Base-by-base conservation (phyloP, 2,113 vertebrate species). In the Oreochromis spilurus region DNA sequence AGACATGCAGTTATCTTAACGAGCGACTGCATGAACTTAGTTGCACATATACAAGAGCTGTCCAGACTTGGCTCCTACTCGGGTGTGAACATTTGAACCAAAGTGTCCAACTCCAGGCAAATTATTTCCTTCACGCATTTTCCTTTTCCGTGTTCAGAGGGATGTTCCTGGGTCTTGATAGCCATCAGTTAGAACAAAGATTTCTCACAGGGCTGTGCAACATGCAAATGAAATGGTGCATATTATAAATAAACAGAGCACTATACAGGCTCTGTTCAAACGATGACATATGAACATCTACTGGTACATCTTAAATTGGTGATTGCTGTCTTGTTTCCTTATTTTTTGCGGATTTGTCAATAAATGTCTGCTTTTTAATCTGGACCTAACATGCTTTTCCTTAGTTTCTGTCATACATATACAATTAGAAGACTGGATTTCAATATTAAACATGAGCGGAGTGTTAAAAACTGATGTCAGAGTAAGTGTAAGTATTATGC, bases 171-270 rank as follows among this genome's bases (percentile, higher is more conserved):
- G 19, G 72, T 82, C 55, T 31, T 55, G 87, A 80, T 90, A 8
- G 14, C 3, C 13, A 86, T 88, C 89, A 34, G 45, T 57, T 16
- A 19, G 24, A 85, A 85, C 85, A 83, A 78, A 79, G 43, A 45
- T 34, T 16, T 50, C 80, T n/a, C 6, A 83, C 48, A 62, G 43
- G 6, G 31, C 60, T 5, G 58, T 7, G 79, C 48, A 34, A 31
- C 77, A 90, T 89, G 91, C 91, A 94, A 92, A 93, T 90, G 24
- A 62, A 75, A 58, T 53, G 31, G 12, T 2, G 19, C 2, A 4
- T 10, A 4, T 24, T 52, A 36, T 50, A 29, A 81, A 81, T 65
- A 67, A 84, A 77, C 31, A 26, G 7, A 21, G 55, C 24, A 26
- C 16, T n/a, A 19, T 21, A 82, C 5, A 29, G 19, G 29, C n/a